Evolutionary conservation across 2,113 vertebrate genomes (phyloP), one percentile per base, ranked within the genome.

Genomic region (Pterocles gutturalis): DNA sequence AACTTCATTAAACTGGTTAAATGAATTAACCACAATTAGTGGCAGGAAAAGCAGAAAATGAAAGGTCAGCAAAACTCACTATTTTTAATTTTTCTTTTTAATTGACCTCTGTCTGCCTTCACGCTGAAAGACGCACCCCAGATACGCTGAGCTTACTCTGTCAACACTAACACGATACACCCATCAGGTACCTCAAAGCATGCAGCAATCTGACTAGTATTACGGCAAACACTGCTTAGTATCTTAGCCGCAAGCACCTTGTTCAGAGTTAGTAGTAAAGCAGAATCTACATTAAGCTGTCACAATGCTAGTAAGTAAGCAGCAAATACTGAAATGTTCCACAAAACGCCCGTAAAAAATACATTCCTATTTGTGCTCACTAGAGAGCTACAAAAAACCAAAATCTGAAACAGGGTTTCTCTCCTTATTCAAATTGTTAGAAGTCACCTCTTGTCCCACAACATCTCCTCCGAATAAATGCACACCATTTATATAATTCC

Each of bases 91-190:
- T 82, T 54, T 58, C 41, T 41, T 87, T 89, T 49, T 69, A 82
- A 48, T 19, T 36, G 29, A 65, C 33, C 22, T 81, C 79, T 48
- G 51, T 14, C 51, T 89, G 53, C 65, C 57, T 73, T n/a, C 34
- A 58, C 54, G 38, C 38, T n/a, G 29, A 34, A 58, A 67, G 51
- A 31, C 69, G 89, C 34, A 87, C 41, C 36, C 48, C 70, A 86
- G 31, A 73, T 21, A 54, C 0, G 0, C 1, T 17, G n/a, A 22
- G 69, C 51, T 81, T 49, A 26, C 43, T 66, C 53, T 67, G 51
- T 16, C 77, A 75, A 11, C 66, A 38, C 49, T 48, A 36, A 33
- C 13, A 18, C 0, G 1, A 31, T 14, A 51, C 1, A 0, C 15
- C 14, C 57, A n/a, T 22, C 81, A 45, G 33, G 26, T 24, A 75